Base-by-base conservation (phyloP, 2,888 invertebrate species). In the Chrysomela aeneicollis region DNA sequence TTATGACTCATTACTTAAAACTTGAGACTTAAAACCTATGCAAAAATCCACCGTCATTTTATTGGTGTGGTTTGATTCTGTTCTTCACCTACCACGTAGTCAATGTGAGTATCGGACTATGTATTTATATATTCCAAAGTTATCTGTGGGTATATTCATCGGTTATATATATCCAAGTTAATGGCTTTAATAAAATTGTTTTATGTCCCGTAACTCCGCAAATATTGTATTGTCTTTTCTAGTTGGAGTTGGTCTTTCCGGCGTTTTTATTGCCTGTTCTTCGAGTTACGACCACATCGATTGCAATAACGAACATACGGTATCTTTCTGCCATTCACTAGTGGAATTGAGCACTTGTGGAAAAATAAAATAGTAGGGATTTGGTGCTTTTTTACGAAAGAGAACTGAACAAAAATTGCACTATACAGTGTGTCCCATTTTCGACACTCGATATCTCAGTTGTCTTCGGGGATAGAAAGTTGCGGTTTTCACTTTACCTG, bases 151-250 rank as follows among this genome's bases (percentile, higher is more conserved):
- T 49, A 65, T 69, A 67, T 64, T 67, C 67, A 69, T 69, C 60
- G 67, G 62, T 64, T 65, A 15, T 66, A 57, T 65, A 70, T 70
- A 62, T 66, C 63, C 68, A 66, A 60, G 61, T 70, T 70, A 66
- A 70, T 68, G 35, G 66, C 64, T 70, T 70, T 70, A 70, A 70
- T 70, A 70, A 70, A 70, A 68, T 66, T 64, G 68, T 68, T 70
- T 70, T 70, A 68, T 70, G 61, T 63, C 57, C 60, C 68, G 68
- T 70, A 70, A 68, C 66, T 66, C 66, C 42, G 66, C 60, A 66
- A 64, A 64, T 65, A 64, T 68, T 66, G 66, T 68, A 65, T 66
- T 70, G 68, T 70, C 66, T 70, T 67, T 64, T 62, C 55, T 15
- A 59, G 62, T 67, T 62, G 53, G 64, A 66, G 64, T 60, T 69